A percentile compares a stretch with the other conserved stretches of the same genome.
Evolutionary conservation across 2,797 vertebrate species (phyloP).

Genomic region (Ctenosaura bakeri): DNA sequence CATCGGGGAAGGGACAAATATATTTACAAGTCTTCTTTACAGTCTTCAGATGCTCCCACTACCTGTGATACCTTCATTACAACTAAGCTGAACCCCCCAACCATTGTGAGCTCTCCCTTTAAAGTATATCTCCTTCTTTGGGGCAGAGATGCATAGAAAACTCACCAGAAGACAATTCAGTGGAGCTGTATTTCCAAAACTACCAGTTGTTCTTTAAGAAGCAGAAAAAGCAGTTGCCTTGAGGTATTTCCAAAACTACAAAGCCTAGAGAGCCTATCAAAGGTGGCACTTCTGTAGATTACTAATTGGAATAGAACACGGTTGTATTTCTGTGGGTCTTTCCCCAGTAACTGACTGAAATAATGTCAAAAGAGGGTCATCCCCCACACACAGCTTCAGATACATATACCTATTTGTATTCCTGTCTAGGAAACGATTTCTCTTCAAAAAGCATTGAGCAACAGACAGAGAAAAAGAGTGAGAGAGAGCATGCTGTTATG

Average conservation of each 20-base stretch:
- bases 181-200: neutral
- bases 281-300: neutral
- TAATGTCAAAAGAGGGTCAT: neutral
- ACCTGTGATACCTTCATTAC: neutral
- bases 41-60: neutral
- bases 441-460: neutral
- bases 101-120: neutral
- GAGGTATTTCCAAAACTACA: neutral
- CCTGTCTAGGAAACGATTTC: neutral
- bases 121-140: neutral
- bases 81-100: neutral
- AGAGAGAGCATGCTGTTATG: neutral
- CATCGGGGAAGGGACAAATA: neutral
- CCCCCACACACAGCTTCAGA: neutral
- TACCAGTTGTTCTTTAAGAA: neutral
- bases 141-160: neutral
- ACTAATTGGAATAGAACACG: neutral
- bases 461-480: neutral
- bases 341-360: neutral
- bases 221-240: neutral
- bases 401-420: slow-evolving; percentile 17
- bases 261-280: neutral
- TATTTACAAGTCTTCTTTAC: neutral
- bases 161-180: neutral
- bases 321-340: neutral